Evolutionary conservation across 2,888 invertebrate genomes (phyloP).

Genomic region (Thymelicus sylvestris): DNA sequence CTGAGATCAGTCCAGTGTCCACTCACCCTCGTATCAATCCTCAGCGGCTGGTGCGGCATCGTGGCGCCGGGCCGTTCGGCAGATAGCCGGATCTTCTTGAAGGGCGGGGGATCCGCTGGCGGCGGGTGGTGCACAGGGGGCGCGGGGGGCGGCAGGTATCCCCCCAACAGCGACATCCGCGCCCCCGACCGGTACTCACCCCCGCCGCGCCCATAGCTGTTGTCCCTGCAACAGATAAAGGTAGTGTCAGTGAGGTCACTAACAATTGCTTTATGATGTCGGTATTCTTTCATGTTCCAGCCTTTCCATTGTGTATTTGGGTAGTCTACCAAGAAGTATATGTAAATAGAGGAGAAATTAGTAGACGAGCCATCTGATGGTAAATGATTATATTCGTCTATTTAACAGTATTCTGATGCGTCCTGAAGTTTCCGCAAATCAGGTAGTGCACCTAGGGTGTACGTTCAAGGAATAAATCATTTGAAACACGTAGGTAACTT

Average conservation of each 20-base stretch:
- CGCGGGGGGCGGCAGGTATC: constrained; percentile 82
- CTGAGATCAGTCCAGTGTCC: background rate
- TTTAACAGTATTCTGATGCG: too few relatives aligned
- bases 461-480: too few relatives aligned
- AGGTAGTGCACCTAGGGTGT: too few relatives aligned
- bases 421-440: too few relatives aligned
- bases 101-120: constrained; percentile 85
- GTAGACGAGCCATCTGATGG: too few relatives aligned
- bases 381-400: too few relatives aligned
- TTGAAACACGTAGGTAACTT: too few relatives aligned
- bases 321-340: too few relatives aligned
- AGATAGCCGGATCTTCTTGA: constrained; percentile 88
- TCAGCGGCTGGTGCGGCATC: constrained; percentile 82
- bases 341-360: too few relatives aligned
- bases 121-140: constrained; percentile 76
- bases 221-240: constrained; percentile 63
- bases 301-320: too few relatives aligned
- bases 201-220: constrained; percentile 73
- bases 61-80: constrained; percentile 74
- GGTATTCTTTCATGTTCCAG: too few relatives aligned
- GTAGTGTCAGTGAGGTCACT: background rate
- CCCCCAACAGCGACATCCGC: constrained; percentile 85
- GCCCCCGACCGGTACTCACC: constrained; percentile 74
- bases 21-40: constrained; percentile 87
- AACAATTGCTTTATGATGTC: too few relatives aligned